Base-by-base conservation (phyloP, 2,888 invertebrate genomes). In the Axea sp. region DNA sequence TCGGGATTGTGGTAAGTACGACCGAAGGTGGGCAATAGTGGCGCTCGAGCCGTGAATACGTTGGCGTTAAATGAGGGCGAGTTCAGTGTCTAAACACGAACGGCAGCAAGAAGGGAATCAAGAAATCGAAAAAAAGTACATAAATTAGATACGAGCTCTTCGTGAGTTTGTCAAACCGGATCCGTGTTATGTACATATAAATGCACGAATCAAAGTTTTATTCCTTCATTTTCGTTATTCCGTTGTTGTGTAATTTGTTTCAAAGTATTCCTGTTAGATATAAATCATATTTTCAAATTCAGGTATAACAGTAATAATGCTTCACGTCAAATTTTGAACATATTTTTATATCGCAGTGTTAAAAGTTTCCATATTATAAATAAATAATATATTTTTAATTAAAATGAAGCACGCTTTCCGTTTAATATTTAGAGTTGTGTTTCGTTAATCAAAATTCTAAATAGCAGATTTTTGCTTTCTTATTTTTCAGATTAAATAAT, bases 81-180 rank as follows among this genome's bases (percentile, higher is more conserved):
- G 22, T 43, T 51, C 39, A 45, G 33, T 14, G 35, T 65, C 55
- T 65, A 65, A 65, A 65, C 35, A 37, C 47, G 37, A 55, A 55
- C 31, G 37, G 55, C 55, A 45, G 43, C 53, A 35, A 65, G 53
- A 55, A 55, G 30, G 33, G 7, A 55, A 11, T 45, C 17, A 26
- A 55, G 11, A 8, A 47, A 35, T 28, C 51, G 35, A 41, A 65
- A 53, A 43, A 45, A 45, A 65, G 37, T 14, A 11, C 28, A 37
- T 37, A 65, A 65, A 65, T 55, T 65, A 53, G 65, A 45, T 59
- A 15, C 60, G 39, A 60, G 49, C 39, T 60, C 14, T 22, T 19
- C 26, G 17, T 30, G 60, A 22, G 33, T 60, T 60, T 49, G 47
- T 47, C 39, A 47, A 60, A 60, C 49, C 47, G 60, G 49, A 45